A percentile compares a stretch with the other conserved stretches of the same genome.
phyloP scores from a whole-genome alignment of 2,797 vertebrate species.

The Hippocampus kuda region DNA sequence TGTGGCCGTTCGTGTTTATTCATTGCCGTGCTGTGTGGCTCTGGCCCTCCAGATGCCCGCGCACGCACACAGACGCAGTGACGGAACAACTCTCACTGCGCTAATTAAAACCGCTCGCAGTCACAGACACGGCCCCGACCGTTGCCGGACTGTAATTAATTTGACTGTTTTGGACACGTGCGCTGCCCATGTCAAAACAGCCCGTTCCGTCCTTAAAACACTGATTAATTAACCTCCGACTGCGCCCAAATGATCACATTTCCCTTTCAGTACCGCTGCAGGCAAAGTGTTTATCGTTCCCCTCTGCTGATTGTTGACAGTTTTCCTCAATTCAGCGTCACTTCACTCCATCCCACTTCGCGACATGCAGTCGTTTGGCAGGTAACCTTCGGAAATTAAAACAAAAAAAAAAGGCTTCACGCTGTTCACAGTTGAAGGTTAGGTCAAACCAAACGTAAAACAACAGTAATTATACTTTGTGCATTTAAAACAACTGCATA shows the following conservation, averaged over 20 bases:
- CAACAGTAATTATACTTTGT: no score
- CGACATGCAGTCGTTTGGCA: no score
- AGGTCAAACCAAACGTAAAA: no score
- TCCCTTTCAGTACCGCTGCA: conserved; percentile 19
- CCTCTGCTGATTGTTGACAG: conserved; percentile 5
- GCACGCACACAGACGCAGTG: conserved; percentile 11
- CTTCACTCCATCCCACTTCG: background rate
- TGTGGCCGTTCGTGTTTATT: conserved; percentile 5
- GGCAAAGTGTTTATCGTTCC: conserved; percentile 26
- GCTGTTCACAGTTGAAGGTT: conserved; percentile 10
- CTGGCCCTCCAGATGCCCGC: background rate
- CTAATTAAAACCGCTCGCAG: conserved; percentile 62
- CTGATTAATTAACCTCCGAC: background rate
- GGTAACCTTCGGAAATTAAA: no score
- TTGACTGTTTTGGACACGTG: conserved; percentile 46
- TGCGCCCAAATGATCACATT: conserved; percentile 26
- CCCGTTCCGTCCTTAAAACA: conserved; percentile 16
- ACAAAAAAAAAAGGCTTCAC: conserved; percentile 3
- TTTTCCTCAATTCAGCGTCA: background rate
- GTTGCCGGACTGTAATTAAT: conserved; percentile 56
- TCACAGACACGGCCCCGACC: conserved; percentile 37
- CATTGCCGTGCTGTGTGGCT: background rate
- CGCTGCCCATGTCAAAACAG: conserved; percentile 47
- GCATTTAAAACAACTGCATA: no score
- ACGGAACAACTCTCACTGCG: conserved; percentile 55